These are phyloP conservation scores for Pyrrhosoma nymphula DNA, from an alignment of 2,888 invertebrate genomes.

Conservation along the genomic window DNA sequence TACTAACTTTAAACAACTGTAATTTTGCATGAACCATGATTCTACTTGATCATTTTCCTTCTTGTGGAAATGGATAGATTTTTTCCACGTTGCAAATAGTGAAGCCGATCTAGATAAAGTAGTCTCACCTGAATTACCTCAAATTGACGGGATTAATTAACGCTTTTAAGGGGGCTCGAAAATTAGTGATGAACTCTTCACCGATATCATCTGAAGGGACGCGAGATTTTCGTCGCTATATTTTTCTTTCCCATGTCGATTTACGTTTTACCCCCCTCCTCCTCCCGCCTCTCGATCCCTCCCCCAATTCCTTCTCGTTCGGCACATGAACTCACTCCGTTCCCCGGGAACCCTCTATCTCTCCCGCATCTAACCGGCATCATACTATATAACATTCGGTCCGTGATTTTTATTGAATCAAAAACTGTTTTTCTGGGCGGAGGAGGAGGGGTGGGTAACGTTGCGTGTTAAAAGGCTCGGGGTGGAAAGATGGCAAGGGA, in stretches of 20 bases:
- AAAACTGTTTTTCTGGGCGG: slow-evolving; percentile 49
- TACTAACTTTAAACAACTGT: too few relatives aligned
- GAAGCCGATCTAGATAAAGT: not conserved
- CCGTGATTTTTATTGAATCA: slow-evolving; percentile 56
- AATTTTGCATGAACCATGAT: too few relatives aligned
- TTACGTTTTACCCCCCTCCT: not conserved
- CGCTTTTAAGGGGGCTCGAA: slow-evolving; percentile 8
- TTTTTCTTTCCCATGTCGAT: slow-evolving; percentile 13
- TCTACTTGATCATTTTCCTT: not conserved
- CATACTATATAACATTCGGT: slow-evolving; percentile 41
- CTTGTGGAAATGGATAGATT: not conserved
- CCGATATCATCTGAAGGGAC: slow-evolving; percentile 40
- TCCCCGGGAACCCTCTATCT: not conserved
- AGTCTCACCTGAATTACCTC: not conserved
- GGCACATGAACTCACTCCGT: not conserved
- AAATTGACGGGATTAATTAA: slow-evolving; percentile 40
- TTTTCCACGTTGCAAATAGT: not conserved
- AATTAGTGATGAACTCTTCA: slow-evolving; percentile 33
- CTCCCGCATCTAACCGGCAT: not conserved
- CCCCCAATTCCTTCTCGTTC: not conserved
- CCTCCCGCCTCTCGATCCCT: not conserved
- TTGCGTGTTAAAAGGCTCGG: slow-evolving; percentile 41
- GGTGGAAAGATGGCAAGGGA: slow-evolving; percentile 53
- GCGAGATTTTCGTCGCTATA: slow-evolving; percentile 38
- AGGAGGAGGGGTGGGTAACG: slow-evolving; percentile 1